Evolutionary conservation across 2,113 vertebrate genomes (phyloP).

Genomic region (Oxyruncus cristatus): DNA sequence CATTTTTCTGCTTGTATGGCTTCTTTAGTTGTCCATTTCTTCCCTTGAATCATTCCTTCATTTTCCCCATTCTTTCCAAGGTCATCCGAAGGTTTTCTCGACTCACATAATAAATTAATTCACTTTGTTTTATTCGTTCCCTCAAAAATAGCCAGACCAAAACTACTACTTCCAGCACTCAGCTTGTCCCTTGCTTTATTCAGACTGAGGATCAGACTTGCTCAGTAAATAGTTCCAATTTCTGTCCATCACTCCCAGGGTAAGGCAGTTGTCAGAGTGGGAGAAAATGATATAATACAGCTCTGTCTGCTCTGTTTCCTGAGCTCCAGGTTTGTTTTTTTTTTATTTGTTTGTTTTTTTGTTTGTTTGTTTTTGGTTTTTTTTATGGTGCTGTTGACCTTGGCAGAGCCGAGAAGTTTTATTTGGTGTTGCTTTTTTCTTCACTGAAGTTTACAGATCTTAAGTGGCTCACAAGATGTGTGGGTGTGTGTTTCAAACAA

Average conservation of each 20-base stretch:
- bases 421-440: constrained; percentile 46
- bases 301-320: background rate
- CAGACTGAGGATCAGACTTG: background rate
- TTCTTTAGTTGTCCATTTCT: background rate
- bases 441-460: constrained; percentile 61
- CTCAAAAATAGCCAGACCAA: background rate
- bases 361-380: background rate
- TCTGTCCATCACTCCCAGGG: constrained; percentile 5
- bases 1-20: background rate
- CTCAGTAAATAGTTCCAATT: constrained; percentile 48
- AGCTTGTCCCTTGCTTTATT: background rate
- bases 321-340: background rate
- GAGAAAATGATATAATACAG: constrained; percentile 35
- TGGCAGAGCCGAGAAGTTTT: constrained; percentile 35
- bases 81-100: background rate
- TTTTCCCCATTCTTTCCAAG: background rate
- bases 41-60: background rate
- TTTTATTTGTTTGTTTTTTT: background rate
- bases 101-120: background rate
- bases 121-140: background rate
- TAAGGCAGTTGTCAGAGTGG: constrained; percentile 15
- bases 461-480: background rate
- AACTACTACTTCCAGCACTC: background rate
- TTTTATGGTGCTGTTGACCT: constrained; percentile 29
- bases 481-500: constrained; percentile 26